Conservation (phyloP, 2,113 vertebrate genomes). For the Tonatia bakeri region DNA sequence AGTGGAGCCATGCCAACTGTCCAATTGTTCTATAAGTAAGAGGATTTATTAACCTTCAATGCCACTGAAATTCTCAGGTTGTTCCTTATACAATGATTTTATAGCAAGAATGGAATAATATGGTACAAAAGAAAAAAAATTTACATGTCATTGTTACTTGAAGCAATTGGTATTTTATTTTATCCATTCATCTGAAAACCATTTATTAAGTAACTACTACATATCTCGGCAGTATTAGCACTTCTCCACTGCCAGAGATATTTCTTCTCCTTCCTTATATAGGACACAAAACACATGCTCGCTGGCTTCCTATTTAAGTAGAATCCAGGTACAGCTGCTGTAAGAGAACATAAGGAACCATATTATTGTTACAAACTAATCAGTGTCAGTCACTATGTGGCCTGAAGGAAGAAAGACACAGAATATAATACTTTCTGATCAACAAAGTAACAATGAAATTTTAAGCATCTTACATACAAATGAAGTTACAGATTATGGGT, state of each 20-base stretch:
- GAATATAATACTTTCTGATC: slow-evolving; percentile 11
- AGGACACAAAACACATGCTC: neutral
- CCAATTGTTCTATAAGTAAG: neutral
- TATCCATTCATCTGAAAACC: neutral
- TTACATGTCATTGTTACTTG: neutral
- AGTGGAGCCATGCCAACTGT: neutral
- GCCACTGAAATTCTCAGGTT: neutral
- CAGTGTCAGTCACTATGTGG: neutral
- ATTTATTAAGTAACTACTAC: neutral
- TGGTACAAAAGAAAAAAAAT: neutral
- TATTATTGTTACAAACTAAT: neutral
- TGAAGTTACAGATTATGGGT: neutral
- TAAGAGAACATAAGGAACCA: neutral
- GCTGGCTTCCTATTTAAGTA: neutral
- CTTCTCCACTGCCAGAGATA: neutral
- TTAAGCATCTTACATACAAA: neutral
- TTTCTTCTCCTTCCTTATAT: neutral
- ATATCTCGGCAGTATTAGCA: neutral
- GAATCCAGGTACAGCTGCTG: neutral
- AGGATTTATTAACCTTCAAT: neutral
- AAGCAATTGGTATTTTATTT: neutral
- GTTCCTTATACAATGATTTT: neutral
- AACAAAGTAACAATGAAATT: neutral
- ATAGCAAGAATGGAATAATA: neutral
- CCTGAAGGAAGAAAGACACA: neutral